Percentiles rank a stretch among this genome's conserved stretches.
These are phyloP conservation scores for Eugnorisma glareosa DNA, from an alignment of 2,888 invertebrate species.

Conservation along the genomic window DNA sequence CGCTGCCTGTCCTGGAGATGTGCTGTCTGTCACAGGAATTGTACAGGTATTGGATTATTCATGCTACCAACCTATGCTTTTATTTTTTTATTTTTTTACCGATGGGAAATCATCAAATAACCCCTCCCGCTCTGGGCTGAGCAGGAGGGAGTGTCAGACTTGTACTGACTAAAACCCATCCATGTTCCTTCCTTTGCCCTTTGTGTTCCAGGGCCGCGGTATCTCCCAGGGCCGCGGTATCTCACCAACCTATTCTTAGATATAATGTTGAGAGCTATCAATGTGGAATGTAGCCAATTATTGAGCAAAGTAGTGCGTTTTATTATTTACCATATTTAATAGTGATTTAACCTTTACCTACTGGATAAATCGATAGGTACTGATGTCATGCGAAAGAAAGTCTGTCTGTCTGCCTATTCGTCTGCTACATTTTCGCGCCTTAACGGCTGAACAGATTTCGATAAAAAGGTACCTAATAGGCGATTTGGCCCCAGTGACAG, in stretches of 20 bases:
- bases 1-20: conserved; percentile 96
- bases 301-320: background rate
- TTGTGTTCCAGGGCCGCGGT: too few relatives aligned
- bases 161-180: too few relatives aligned
- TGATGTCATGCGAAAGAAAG: background rate
- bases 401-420: background rate
- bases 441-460: background rate
- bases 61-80: background rate
- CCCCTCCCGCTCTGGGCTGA: too few relatives aligned
- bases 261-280: background rate
- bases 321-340: background rate
- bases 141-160: too few relatives aligned
- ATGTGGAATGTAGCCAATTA: background rate
- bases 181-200: too few relatives aligned
- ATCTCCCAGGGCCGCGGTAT: too few relatives aligned
- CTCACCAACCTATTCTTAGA: too few relatives aligned
- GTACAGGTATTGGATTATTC: conserved; percentile 91
- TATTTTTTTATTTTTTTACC: too few relatives aligned
- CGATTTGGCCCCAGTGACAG: background rate
- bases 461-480: background rate
- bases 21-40: conserved; percentile 96
- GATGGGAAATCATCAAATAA: too few relatives aligned
- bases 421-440: background rate
- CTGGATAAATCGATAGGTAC: background rate
- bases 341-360: background rate